phyloP scores from a whole-genome alignment of 1,140 invertebrate species.

The Artemia franciscana region DNA sequence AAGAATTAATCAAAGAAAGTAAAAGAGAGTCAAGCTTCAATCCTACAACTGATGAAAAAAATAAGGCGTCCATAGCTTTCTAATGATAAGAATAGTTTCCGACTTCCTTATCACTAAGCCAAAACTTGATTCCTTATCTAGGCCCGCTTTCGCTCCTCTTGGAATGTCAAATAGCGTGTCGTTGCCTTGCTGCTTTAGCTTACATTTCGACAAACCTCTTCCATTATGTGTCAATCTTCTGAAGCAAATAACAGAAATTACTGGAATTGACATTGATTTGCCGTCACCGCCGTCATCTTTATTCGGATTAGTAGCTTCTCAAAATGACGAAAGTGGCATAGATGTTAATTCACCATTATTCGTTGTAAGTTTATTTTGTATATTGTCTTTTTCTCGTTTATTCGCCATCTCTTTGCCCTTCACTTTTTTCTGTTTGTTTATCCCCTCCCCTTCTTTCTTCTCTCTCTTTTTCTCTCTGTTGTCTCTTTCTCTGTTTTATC shows the following conservation, averaged over 20 bases:
- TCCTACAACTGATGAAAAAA: no score
- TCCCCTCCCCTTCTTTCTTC: no score
- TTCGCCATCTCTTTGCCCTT: no score
- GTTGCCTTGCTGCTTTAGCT: slow-evolving; percentile 69
- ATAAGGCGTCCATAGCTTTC: no score
- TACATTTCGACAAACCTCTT: slow-evolving; percentile 62
- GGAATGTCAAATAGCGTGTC: slow-evolving; percentile 64
- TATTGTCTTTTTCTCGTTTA: no score
- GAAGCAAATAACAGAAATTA: slow-evolving; percentile 43
- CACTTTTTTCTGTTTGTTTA: no score
- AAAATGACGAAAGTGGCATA: slow-evolving; percentile 38
- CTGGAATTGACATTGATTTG: slow-evolving; percentile 40
- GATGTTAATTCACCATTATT: slow-evolving; percentile 46
- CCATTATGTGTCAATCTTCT: slow-evolving; percentile 52
- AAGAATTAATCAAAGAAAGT: no score
- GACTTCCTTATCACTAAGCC: no score
- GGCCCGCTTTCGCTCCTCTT: slow-evolving; percentile 44
- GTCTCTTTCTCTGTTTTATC: no score
- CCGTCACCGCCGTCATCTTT: slow-evolving; percentile 35
- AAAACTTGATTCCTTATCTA: slow-evolving; percentile 16
- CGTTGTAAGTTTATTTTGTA: slow-evolving; percentile 46
- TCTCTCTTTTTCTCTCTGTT: no score
- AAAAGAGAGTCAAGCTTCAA: no score
- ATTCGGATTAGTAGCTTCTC: slow-evolving; percentile 45
- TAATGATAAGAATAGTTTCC: no score